These are phyloP conservation scores for Noctua pronuba DNA, from an alignment of 2,888 invertebrate genomes.

Conservation along the genomic window DNA sequence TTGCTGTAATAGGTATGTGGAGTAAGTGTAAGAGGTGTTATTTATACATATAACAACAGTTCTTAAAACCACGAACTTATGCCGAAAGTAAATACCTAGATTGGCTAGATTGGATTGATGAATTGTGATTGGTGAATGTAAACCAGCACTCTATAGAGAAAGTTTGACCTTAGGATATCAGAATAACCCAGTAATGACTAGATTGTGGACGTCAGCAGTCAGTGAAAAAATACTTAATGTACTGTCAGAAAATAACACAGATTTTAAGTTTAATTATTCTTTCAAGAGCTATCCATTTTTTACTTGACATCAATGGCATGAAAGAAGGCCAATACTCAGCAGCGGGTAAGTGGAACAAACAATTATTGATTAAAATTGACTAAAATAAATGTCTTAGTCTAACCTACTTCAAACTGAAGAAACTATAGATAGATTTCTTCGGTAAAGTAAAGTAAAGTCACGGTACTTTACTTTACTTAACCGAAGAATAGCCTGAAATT, in stretches of 20 bases:
- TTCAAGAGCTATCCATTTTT: neutral
- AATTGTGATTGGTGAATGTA: neutral
- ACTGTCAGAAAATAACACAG: neutral
- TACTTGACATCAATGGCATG: neutral
- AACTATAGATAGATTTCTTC: neutral
- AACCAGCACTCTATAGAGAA: conserved; percentile 3
- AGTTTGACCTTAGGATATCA: conserved; percentile 4
- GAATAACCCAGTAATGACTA: neutral
- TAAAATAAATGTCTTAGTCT: neutral
- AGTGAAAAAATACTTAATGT: neutral
- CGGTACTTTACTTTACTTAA: no score
- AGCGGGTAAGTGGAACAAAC: neutral
- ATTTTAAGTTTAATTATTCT: neutral
- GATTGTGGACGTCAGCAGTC: conserved; percentile 7
- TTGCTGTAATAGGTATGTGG: neutral
- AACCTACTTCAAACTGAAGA: neutral
- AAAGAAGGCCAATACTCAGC: neutral
- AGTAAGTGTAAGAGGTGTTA: no score
- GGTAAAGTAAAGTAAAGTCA: no score
- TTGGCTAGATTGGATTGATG: neutral
- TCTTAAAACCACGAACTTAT: neutral
- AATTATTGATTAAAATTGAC: neutral
- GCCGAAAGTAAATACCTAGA: neutral
- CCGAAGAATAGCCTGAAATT: neutral
- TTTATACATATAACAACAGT: no score